Percentiles rank a stretch among this genome's conserved stretches.
These are phyloP conservation scores for Pogonocichla stellata DNA, from an alignment of 2,113 vertebrate genomes.

Conservation along the genomic window DNA sequence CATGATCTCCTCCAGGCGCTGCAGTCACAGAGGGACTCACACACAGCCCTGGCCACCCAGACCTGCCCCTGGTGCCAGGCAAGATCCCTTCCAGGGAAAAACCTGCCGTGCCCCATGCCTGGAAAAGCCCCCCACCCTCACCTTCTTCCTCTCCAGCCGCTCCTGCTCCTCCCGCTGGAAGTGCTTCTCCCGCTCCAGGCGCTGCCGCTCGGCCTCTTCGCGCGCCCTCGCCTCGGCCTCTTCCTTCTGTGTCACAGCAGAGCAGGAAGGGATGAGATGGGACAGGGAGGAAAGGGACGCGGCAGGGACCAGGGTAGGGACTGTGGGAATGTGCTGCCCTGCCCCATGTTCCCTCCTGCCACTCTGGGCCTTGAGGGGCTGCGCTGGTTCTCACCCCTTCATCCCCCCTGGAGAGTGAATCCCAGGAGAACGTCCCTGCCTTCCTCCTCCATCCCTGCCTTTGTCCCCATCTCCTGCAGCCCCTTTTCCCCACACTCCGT, in stretches of 20 bases:
- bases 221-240: slow-evolving; percentile 85
- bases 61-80: neutral
- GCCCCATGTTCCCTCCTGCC: neutral
- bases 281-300: neutral
- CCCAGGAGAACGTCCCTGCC: neutral
- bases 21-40: neutral
- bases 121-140: slow-evolving; percentile 7
- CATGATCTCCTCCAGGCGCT: slow-evolving; percentile 98
- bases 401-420: neutral
- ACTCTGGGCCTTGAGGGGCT: neutral
- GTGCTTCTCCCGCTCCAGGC: slow-evolving; percentile 93
- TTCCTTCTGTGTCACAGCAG: slow-evolving; percentile 76
- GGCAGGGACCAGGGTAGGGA: neutral
- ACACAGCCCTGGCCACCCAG: neutral
- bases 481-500: rapidly evolving
- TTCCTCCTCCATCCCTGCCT: neutral
- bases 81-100: neutral
- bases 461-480: neutral
- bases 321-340: neutral
- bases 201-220: slow-evolving; percentile 88
- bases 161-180: slow-evolving; percentile 98
- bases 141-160: slow-evolving; percentile 94
- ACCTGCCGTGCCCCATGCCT: rapidly evolving
- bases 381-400: neutral
- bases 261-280: rapidly evolving